Base-by-base conservation (phyloP, 2,888 invertebrate genomes). In the Rhagophthalmus giganteus region DNA sequence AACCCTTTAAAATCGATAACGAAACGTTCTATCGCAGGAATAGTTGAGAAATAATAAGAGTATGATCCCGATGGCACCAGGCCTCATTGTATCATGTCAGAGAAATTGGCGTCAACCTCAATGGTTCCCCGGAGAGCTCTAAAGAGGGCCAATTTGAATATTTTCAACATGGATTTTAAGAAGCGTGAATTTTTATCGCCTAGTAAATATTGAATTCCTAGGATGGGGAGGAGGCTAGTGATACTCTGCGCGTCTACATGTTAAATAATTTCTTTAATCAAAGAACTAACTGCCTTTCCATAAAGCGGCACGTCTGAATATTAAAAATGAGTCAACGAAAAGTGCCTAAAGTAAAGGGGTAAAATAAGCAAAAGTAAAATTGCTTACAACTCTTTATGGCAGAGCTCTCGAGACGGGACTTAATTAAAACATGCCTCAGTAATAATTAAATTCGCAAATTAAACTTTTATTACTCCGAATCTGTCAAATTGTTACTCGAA, bases 91-190 rank as follows among this genome's bases (percentile, higher is more conserved):
- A 75, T 74, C 73, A 74, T 75, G 76, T 75, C 74, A 70, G 73
- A 69, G 74, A 76, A 76, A 76, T 76, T 76, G 76, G 73, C 75
- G 76, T 76, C 76, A 76, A 76, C 76, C 76, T 74, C 74, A 76
- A 76, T 74, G 70, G 73, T 66, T 63, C 76, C 72, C 68, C 25
- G 44, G 74, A 70, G 76, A 70, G 68, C 69, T 63, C 67, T 76
- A 74, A 76, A 76, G 74, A 74, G 74, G 74, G 73, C 75, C 75
- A 74, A 76, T 77, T 77, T 78, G 77, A 78, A 78, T 78, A 78
- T 77, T 77, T 78, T 74, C 74, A 73, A 76, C 77, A 76, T 76
- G 76, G 76, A 77, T 77, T 78, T 78, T 76, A 75, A 75, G 74
- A 74, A 73, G 74, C 74, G 73, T 72, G 74, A 73, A 75, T 74